These are phyloP conservation scores for Myanophis thanlyinensis DNA, from an alignment of 2,113 vertebrate genomes.

Conservation along the genomic window DNA sequence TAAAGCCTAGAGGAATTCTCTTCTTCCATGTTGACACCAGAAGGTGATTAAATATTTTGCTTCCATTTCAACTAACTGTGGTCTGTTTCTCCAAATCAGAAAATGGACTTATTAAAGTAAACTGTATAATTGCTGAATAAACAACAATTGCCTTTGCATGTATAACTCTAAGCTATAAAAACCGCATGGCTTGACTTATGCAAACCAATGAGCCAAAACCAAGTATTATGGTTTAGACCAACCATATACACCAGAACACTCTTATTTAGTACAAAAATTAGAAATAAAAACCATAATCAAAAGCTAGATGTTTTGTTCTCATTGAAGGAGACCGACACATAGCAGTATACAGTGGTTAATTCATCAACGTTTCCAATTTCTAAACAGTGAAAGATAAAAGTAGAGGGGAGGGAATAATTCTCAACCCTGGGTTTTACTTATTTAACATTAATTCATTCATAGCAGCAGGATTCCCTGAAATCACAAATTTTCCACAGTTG, in stretches of 20 bases:
- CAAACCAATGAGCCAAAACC: not conserved
- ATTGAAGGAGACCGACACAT: not conserved
- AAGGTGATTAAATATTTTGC: not conserved
- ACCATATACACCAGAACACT: not conserved
- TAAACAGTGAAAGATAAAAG: not conserved
- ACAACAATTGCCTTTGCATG: not conserved
- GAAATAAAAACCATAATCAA: not conserved
- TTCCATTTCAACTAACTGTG: not conserved
- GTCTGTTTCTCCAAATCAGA: not conserved
- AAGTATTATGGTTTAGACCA: not conserved
- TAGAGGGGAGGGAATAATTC: not conserved
- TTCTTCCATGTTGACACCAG: not conserved
- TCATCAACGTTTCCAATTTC: not conserved
- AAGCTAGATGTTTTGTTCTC: not conserved
- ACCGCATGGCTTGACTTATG: not conserved
- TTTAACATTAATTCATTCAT: not conserved
- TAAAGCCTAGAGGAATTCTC: not conserved
- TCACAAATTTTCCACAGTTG: not conserved
- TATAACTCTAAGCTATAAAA: not conserved
- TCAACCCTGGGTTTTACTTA: not conserved
- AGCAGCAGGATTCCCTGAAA: not conserved
- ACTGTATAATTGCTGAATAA: not conserved
- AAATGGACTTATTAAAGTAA: not conserved
- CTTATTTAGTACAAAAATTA: not conserved
- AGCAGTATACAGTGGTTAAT: not conserved